phyloP scores from a whole-genome alignment of 1,140 invertebrate genomes.

The Zaprionus gabonicus region DNA sequence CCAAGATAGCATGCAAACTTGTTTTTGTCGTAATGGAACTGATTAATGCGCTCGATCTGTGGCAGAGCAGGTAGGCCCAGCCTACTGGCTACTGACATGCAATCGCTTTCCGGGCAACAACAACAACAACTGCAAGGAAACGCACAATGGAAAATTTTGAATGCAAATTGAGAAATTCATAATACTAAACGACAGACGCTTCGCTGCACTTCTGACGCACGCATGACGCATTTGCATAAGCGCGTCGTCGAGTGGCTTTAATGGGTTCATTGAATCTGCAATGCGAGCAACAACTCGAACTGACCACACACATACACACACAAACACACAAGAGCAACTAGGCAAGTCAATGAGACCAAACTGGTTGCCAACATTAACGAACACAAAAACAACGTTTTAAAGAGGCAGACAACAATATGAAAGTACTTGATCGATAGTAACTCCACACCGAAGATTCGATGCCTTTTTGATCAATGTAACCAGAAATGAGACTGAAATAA shows the following conservation, averaged over 20 bases:
- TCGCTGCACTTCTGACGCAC: constrained; percentile 15
- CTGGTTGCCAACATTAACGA: constrained; percentile 8
- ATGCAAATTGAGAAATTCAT: constrained; percentile 39
- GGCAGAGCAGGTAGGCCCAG: not conserved
- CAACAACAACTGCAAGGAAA: not conserved
- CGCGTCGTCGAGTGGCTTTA: constrained; percentile 18
- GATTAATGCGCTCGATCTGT: constrained; percentile 11
- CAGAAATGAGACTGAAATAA: not conserved
- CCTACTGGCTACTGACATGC: constrained; percentile 41
- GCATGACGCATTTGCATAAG: constrained; percentile 37
- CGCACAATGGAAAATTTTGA: constrained; percentile 55
- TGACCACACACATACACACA: constrained; percentile 4
- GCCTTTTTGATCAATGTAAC: not conserved
- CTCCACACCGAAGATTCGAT: not conserved
- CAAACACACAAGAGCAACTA: not conserved
- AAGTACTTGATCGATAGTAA: not conserved
- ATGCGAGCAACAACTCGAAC: constrained; percentile 5
- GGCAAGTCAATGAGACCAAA: not conserved
- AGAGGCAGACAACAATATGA: not conserved
- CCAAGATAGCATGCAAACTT: constrained; percentile 14
- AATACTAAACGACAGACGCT: constrained; percentile 4
- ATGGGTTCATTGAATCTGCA: constrained; percentile 44
- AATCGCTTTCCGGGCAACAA: constrained; percentile 50
- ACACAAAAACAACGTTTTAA: not conserved
- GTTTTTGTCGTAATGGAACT: constrained; percentile 54